phyloP scores from a whole-genome alignment of 2,888 invertebrate species.

The Lymantria monacha region DNA sequence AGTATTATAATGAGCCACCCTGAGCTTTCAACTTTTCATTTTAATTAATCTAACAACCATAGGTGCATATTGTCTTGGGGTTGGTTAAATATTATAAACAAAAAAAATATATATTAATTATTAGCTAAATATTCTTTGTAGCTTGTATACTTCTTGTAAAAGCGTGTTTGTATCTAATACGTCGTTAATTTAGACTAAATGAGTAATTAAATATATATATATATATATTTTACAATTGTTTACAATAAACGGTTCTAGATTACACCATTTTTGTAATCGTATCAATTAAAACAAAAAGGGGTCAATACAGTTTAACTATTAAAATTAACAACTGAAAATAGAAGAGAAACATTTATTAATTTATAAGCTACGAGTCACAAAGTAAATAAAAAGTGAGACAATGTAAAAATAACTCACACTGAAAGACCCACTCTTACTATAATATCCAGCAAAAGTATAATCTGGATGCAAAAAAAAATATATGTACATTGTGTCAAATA shows the following conservation, averaged over 20 bases:
- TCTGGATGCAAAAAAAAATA: conserved; percentile 36
- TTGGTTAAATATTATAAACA: neutral
- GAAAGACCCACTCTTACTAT: conserved; percentile 32
- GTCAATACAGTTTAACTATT: conserved; percentile 17
- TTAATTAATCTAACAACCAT: conserved; percentile 14
- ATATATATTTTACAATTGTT: neutral
- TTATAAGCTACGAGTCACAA: conserved; percentile 58
- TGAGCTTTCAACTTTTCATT: conserved; percentile 51
- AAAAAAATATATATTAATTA: conserved; percentile 25
- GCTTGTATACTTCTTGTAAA: conserved; percentile 45
- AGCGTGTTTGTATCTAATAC: conserved; percentile 49
- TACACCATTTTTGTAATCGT: neutral
- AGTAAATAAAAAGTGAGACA: conserved; percentile 45
- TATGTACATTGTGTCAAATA: conserved; percentile 56
- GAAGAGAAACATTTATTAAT: conserved; percentile 58
- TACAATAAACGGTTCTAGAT: conserved; percentile 8
- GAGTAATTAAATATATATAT: conserved; percentile 37
- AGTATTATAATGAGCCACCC: conserved; percentile 74
- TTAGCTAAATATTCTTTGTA: conserved; percentile 27
- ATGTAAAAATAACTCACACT: conserved; percentile 36
- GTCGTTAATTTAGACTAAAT: conserved; percentile 54
- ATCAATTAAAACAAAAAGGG: conserved; percentile 1
- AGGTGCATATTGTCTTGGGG: conserved; percentile 8
- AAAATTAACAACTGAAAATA: conserved; percentile 32
- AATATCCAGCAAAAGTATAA: conserved; percentile 28